Percentiles rank a stretch among this genome's conserved stretches.
Conservation (phyloP, 1,140 invertebrate species). For the Panulirus ornatus region DNA sequence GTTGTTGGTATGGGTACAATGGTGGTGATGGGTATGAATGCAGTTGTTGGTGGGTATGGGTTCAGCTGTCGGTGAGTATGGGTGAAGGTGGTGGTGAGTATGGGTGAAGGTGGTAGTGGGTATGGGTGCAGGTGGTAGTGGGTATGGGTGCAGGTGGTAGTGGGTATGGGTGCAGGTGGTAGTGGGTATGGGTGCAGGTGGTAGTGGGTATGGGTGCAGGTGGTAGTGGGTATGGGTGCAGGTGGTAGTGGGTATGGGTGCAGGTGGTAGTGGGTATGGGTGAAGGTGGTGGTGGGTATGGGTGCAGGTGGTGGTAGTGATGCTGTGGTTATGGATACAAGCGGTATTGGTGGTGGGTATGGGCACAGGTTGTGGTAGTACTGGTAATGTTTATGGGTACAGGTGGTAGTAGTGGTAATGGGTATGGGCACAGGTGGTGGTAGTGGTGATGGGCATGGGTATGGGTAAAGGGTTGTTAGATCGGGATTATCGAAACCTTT, state of each 20-base stretch:
- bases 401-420: neutral
- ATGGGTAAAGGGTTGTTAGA: neutral
- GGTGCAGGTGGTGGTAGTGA: neutral
- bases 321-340: too few species aligned
- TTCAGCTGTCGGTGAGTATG: neutral
- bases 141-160: neutral
- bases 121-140: neutral
- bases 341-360: too few species aligned
- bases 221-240: neutral
- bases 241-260: neutral
- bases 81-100: neutral
- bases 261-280: neutral
- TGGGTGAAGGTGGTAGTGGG: constrained; percentile 4
- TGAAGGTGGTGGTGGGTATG: neutral
- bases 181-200: too few species aligned
- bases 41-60: neutral
- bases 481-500: too few species aligned
- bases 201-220: neutral
- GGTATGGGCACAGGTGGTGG: neutral
- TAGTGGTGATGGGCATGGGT: neutral
- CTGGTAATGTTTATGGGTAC: neutral
- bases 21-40: neutral
- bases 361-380: too few species aligned
- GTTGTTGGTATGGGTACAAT: neutral
- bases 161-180: too few species aligned